A percentile compares a stretch with the other conserved stretches of the same genome.
phyloP scores from a whole-genome alignment of 2,113 vertebrate genomes.

The Lagopus muta region DNA sequence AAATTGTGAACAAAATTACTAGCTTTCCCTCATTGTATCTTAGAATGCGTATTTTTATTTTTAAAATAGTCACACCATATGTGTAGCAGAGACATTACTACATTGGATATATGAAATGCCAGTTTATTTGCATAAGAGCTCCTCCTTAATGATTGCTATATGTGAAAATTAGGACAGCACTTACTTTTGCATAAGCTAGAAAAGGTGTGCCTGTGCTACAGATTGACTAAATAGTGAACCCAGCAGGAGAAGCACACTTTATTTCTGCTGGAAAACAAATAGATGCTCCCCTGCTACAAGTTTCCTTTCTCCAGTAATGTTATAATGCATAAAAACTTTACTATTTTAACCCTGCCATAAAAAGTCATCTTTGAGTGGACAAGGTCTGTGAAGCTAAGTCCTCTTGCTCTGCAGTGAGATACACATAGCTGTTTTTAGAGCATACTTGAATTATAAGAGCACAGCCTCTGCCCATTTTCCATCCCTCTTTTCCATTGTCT shows the following conservation, averaged over 20 bases:
- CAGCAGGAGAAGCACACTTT: neutral
- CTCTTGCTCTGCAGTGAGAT: neutral
- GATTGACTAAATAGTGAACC: neutral
- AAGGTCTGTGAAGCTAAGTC: neutral
- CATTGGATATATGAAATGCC: neutral
- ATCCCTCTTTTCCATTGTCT: neutral
- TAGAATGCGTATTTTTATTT: neutral
- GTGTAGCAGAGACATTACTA: neutral
- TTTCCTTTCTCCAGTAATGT: neutral
- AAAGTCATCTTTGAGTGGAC: neutral
- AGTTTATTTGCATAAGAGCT: neutral
- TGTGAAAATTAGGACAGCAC: neutral
- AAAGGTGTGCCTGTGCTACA: neutral
- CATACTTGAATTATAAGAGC: constrained; percentile 1
- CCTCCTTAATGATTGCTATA: neutral
- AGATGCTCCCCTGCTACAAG: neutral
- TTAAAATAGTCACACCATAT: neutral
- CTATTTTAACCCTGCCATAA: neutral
- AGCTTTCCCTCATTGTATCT: neutral
- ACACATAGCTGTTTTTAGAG: neutral
- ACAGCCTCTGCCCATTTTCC: constrained; percentile 12
- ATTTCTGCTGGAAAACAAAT: neutral
- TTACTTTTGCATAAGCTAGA: neutral
- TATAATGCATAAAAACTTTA: neutral
- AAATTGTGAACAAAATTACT: neutral